Base-by-base conservation (phyloP, 2,113 vertebrate genomes). In the Sceloporus tristichus region DNA sequence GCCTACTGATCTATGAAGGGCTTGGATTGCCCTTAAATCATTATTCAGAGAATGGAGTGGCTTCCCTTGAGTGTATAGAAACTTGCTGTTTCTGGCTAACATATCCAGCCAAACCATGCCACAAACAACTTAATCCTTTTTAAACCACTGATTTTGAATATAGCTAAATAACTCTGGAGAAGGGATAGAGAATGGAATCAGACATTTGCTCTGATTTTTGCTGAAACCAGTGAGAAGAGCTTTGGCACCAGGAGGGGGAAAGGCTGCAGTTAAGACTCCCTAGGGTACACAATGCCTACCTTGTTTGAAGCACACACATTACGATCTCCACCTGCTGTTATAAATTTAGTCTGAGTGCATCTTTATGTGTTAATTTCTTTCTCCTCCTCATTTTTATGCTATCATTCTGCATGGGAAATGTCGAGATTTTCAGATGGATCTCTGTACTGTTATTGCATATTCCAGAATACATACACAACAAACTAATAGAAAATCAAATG, bases 131-230 rank as follows among this genome's bases (percentile, higher is more conserved):
- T n/a, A 62, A 62, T 25, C 42, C 74, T 85, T 88, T 82, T 1
- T 1, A 0, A 16, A 9, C 48, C 18, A 38, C 21, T 77, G 79
- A n/a, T 74, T 0, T 0, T 3, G 11, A 9, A 0, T 23, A 0
- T 82, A 0, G 42, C 27, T 59, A 1, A 5, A 86, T 4, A 0
- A 10, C 10, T 0, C 38, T 65, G 71, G 25, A 4, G 9, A 42
- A 66, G 70, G 54, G 38, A 40, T 78, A 16, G 56, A 75, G 40
- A 77, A 21, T 18, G 1, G 2, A 70, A 73, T 0, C 29, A 23
- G 0, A 0, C 0, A 0, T 4, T 18, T 23, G 81, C 73, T 73
- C 23, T n/a, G 1, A 42, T 53, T 56, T 40, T 70, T 0, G 66
- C 79, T 21, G 87, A 68, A 84, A 89, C 54, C 40, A 2, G 40